Conservation (phyloP, 1,140 invertebrate species). For the Ephestia elutella region DNA sequence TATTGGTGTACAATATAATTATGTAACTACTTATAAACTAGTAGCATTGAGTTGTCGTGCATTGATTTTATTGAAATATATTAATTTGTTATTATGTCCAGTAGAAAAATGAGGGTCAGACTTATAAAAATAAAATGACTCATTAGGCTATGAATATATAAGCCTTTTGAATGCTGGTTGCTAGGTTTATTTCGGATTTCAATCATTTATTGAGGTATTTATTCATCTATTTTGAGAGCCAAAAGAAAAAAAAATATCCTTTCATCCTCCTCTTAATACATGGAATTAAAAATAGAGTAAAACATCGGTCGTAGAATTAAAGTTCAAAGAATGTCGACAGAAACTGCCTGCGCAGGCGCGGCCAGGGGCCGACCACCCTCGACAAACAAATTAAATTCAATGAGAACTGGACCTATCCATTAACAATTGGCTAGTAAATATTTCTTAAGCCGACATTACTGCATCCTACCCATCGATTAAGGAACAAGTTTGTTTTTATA, state of each 20-base stretch:
- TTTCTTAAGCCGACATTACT: background rate
- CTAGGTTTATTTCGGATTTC: too few relatives aligned
- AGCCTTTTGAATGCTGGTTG: too few relatives aligned
- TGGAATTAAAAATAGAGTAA: background rate
- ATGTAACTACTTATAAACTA: conserved; percentile 7
- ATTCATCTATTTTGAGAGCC: too few relatives aligned
- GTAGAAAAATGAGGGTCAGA: background rate
- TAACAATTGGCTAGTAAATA: background rate
- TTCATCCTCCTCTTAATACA: background rate
- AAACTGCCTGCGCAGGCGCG: conserved; percentile 7
- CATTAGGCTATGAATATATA: background rate
- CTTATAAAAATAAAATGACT: background rate
- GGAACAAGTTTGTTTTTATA: background rate
- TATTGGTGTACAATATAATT: conserved; percentile 38
- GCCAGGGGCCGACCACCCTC: conserved; percentile 2
- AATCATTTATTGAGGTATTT: too few relatives aligned
- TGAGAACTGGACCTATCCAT: conserved; percentile 15
- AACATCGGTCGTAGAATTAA: conserved; percentile 15
- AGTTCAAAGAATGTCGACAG: conserved; percentile 29
- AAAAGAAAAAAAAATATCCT: background rate
- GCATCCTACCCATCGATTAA: background rate
- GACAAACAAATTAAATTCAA: conserved; percentile 29
- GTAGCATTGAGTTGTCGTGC: background rate
- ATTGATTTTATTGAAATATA: background rate
- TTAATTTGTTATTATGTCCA: background rate